Evolutionary conservation across 1,140 invertebrate genomes (phyloP).

Genomic region (Copidosoma floridanum): DNA sequence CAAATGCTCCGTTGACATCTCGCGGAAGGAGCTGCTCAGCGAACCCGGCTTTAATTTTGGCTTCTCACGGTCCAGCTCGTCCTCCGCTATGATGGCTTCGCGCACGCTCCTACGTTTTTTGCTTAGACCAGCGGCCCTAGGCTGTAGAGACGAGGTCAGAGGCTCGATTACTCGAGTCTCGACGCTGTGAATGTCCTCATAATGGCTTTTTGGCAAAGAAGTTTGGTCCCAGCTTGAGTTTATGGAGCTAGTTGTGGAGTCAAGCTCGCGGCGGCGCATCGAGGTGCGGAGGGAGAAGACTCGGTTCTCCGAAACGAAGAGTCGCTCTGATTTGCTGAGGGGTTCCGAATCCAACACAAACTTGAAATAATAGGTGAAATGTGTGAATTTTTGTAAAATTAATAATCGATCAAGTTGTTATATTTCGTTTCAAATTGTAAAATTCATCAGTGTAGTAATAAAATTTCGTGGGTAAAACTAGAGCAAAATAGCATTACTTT

Average conservation of each 20-base stretch:
- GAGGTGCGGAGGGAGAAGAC: conserved; percentile 20
- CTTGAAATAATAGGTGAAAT: conserved; percentile 35
- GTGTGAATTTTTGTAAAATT: too few species aligned
- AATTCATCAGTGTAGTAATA: not conserved
- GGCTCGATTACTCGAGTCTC: conserved; percentile 2
- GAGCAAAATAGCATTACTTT: too few species aligned
- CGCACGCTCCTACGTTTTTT: conserved; percentile 37
- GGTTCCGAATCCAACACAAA: conserved; percentile 61
- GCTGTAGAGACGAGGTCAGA: conserved; percentile 18
- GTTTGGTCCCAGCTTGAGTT: not conserved
- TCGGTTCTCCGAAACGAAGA: conserved; percentile 45
- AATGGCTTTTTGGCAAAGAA: too few species aligned
- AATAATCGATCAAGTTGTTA: too few species aligned
- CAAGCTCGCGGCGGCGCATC: not conserved
- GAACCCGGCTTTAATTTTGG: conserved; percentile 21
- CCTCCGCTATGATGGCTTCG: conserved; percentile 47
- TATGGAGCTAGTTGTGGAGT: not conserved
- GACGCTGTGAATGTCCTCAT: not conserved
- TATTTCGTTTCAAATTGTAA: too few species aligned
- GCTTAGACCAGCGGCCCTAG: too few species aligned
- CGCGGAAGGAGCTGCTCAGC: conserved; percentile 1
- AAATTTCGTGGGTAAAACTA: conserved; percentile 1
- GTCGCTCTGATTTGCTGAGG: conserved; percentile 58
- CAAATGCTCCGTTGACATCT: conserved; percentile 51
- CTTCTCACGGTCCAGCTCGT: conserved; percentile 35